These are phyloP conservation scores for Dynastes hyllus DNA, from an alignment of 2,888 invertebrate species.

Conservation along the genomic window DNA sequence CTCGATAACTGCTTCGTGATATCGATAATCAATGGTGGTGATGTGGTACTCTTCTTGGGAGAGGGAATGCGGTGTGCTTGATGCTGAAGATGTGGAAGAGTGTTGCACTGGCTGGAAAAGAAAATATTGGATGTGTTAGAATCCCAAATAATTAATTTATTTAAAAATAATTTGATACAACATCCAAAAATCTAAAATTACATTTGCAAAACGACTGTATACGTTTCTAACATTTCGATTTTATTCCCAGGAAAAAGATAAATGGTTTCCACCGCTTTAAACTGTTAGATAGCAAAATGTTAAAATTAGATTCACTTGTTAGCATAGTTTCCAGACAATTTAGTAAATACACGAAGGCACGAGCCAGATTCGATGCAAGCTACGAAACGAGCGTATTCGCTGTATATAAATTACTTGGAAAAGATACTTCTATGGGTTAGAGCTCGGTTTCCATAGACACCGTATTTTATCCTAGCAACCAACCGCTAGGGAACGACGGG, in stretches of 20 bases:
- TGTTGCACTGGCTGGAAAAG: conserved; percentile 56
- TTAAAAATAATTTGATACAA: background rate
- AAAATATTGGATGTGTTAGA: background rate
- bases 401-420: background rate
- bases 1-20: conserved; percentile 72
- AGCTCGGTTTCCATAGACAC: conserved; percentile 1
- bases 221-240: too few species aligned
- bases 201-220: background rate
- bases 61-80: conserved; percentile 63
- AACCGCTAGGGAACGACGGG: background rate
- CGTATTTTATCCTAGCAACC: conserved; percentile 19
- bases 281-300: background rate
- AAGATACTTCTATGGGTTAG: background rate
- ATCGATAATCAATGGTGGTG: conserved; percentile 69
- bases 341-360: background rate
- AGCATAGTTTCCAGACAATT: background rate
- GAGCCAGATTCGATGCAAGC: background rate
- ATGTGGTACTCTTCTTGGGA: conserved; percentile 68
- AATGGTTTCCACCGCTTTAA: background rate
- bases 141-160: background rate
- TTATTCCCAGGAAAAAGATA: too few species aligned
- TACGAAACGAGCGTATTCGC: background rate
- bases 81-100: conserved; percentile 64
- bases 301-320: background rate
- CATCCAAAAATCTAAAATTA: background rate